phyloP scores from a whole-genome alignment of 2,113 vertebrate genomes.

The Poeciliopsis turrubarensis region DNA sequence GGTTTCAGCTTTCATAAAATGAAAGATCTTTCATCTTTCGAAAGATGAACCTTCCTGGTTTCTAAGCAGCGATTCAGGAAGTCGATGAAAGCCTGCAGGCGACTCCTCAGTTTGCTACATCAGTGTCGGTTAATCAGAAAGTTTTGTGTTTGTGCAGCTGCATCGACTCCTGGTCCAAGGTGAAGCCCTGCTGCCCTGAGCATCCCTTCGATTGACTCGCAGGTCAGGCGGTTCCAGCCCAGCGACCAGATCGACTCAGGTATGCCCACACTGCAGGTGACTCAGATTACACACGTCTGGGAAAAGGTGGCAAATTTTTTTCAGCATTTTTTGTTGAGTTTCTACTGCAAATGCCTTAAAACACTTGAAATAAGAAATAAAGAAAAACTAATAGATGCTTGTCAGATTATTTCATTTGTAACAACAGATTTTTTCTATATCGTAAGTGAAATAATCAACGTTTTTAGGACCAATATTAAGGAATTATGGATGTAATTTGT shows the following conservation, averaged over 20 bases:
- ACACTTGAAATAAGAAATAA: no score
- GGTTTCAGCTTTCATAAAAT: neutral
- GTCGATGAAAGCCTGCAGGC: conserved; percentile 6
- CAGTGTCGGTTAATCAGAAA: conserved; percentile 10
- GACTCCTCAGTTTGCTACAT: neutral
- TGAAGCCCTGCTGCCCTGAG: conserved; percentile 84
- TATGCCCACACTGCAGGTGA: conserved; percentile 13
- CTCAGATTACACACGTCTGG: neutral
- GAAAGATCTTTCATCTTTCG: no score
- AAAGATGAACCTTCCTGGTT: neutral
- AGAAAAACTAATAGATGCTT: no score
- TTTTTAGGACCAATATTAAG: no score
- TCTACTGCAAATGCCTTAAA: no score
- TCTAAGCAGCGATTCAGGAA: neutral
- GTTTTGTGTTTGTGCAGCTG: conserved; percentile 62
- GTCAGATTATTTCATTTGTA: no score
- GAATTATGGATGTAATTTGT: no score
- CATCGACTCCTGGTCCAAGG: conserved; percentile 83
- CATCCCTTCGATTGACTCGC: conserved; percentile 82
- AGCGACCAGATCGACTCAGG: conserved; percentile 73
- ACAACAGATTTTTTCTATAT: no score
- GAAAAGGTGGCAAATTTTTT: neutral
- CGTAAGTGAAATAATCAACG: no score
- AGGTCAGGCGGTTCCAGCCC: conserved; percentile 41
- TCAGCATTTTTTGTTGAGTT: no score